Evolutionary conservation across 2,888 invertebrate species (phyloP), one percentile per base, ranked within the genome.

Genomic region (Diarsia dahlii): DNA sequence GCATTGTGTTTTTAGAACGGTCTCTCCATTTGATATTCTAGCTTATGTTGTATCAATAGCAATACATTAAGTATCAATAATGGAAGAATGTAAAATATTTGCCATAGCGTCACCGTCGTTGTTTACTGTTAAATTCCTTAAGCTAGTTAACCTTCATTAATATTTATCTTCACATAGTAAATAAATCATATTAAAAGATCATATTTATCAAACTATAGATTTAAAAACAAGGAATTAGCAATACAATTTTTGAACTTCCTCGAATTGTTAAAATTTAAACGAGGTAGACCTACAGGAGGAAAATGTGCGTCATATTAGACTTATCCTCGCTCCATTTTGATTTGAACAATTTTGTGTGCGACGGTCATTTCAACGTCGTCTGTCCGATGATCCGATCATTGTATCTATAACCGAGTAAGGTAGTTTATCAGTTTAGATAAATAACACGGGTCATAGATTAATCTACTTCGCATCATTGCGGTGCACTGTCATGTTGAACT

Each of bases 121-220:
- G 78, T 88, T 82, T 84, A 83, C 74, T 76, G 76, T 82, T 63
- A 76, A 65, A 87, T 85, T 82, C 79, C 76, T 74, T 52, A 68
- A 58, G 63, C 77, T 73, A 77, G 86, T 86, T 89, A 84, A 89
- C 90, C 88, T 86, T 84, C 81, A 78, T 81, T 76, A 65, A 79
- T 75, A 81, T 82, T 79, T 75, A 84, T 82, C 63, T 71, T 60
- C 68, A 70, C 52, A 63, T 78, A 77, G 63, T 70, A 71, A 69
- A 72, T 67, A 62, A 79, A 80, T 73, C 58, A 69, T 54, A 45
- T 45, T 84, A 12, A 77, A 52, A 68, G 70, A 80, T 82, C 66
- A 54, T 69, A 48, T 60, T 48, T 70, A 71, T 70, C 46, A 71
- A 75, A 67, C n/a, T 66, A 72, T 48, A 23, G 20, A 71, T 58